Percentiles rank a stretch among this genome's conserved stretches.
These are phyloP conservation scores for Drosophila yooni DNA, from an alignment of 2,888 invertebrate species.

Conservation along the genomic window DNA sequence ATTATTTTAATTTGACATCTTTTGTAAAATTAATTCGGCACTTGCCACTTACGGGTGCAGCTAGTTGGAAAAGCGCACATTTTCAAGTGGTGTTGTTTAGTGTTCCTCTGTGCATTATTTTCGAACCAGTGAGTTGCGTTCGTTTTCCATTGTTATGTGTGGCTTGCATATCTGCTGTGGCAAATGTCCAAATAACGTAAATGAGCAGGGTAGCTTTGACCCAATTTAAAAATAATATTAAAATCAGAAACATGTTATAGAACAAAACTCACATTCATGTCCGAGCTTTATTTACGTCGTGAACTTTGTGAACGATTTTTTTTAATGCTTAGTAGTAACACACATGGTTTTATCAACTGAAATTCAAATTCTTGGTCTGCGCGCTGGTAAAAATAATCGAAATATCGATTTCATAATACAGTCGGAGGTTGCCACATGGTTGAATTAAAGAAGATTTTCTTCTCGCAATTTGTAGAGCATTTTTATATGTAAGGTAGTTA, in stretches of 20 bases:
- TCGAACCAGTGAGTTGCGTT: slow-evolving; percentile 43
- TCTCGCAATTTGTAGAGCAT: not conserved
- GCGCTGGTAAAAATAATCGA: not conserved
- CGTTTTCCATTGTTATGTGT: slow-evolving; percentile 20
- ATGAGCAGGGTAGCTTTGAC: slow-evolving; percentile 21
- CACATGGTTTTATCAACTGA: not conserved
- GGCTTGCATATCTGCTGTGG: slow-evolving; percentile 14
- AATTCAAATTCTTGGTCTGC: not conserved
- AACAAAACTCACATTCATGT: not conserved
- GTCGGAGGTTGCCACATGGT: not conserved
- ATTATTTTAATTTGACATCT: slow-evolving; percentile 25
- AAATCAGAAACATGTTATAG: not conserved
- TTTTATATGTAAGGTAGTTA: not conserved
- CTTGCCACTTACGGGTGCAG: slow-evolving; percentile 61
- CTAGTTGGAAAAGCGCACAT: slow-evolving; percentile 73
- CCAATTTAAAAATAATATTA: not conserved
- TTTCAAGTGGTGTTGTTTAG: slow-evolving; percentile 49
- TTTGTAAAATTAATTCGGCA: slow-evolving; percentile 23
- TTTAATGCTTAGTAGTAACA: not conserved
- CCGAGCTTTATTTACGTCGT: not conserved
- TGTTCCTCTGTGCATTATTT: slow-evolving; percentile 44
- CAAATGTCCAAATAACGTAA: slow-evolving; percentile 2
- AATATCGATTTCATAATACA: not conserved
- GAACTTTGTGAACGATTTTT: not conserved
- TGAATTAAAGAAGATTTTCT: not conserved